These are phyloP conservation scores for Danaus melanippus DNA, from an alignment of 1,140 invertebrate species.

Conservation along the genomic window DNA sequence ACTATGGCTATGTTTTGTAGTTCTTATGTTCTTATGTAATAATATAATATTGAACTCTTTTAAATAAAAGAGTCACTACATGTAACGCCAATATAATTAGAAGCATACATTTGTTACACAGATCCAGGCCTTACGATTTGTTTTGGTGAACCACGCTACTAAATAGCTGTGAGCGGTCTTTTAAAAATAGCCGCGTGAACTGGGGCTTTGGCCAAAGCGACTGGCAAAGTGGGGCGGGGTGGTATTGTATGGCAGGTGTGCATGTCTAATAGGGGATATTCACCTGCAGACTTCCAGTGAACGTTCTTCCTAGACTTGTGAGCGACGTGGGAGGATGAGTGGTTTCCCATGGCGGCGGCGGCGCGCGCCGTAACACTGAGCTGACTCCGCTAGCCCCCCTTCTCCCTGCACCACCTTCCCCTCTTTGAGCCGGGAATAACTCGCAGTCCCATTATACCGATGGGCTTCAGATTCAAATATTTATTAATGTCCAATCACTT, in stretches of 20 bases:
- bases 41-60: too few relatives aligned
- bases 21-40: too few relatives aligned
- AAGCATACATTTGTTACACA: conserved; percentile 55
- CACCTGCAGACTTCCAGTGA: conserved; percentile 81
- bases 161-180: conserved; percentile 57
- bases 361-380: conserved; percentile 60
- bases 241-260: conserved; percentile 6
- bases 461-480: not conserved
- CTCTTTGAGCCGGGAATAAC: conserved; percentile 53
- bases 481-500: conserved; percentile 8
- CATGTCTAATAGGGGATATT: conserved; percentile 25
- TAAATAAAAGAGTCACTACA: too few relatives aligned
- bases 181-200: conserved; percentile 57
- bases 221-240: conserved; percentile 14
- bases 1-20: too few relatives aligned
- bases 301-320: conserved; percentile 77
- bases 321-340: conserved; percentile 55
- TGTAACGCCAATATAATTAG: conserved; percentile 45
- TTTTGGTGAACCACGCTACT: conserved; percentile 66
- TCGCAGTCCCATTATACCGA: conserved; percentile 26
- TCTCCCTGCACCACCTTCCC: conserved; percentile 28
- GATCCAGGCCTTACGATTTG: conserved; percentile 60
- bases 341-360: conserved; percentile 70
- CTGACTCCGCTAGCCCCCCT: conserved; percentile 30
- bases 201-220: conserved; percentile 30